Evolutionary conservation across 2,113 vertebrate genomes (phyloP).

Genomic region (Lagenorhynchus albirostris): DNA sequence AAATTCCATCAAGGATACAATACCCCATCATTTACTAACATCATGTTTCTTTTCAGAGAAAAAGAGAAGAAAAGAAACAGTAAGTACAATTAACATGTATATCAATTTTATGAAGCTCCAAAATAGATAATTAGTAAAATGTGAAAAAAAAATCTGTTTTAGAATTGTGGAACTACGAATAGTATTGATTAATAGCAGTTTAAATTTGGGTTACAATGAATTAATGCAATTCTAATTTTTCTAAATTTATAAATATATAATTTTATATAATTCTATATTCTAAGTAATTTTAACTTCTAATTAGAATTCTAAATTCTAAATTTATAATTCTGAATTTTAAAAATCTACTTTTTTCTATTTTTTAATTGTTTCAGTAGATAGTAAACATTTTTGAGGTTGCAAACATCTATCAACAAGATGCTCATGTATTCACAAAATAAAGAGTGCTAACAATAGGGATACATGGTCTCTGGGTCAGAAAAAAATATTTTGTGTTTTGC

Average conservation of each 20-base stretch:
- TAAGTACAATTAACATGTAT: not conserved
- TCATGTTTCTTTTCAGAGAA: not conserved
- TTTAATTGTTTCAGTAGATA: not conserved
- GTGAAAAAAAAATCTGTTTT: not conserved
- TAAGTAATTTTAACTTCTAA: not conserved
- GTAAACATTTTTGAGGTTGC: not conserved
- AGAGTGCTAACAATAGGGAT: not conserved
- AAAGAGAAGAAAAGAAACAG: not conserved
- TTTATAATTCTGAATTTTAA: not conserved
- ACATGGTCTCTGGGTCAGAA: not conserved
- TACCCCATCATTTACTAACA: not conserved
- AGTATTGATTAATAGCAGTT: not conserved
- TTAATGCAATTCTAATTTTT: not conserved
- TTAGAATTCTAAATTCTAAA: not conserved
- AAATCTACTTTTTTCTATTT: not conserved
- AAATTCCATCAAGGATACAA: not conserved
- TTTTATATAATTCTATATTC: not conserved
- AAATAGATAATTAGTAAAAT: not conserved
- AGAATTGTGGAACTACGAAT: not conserved
- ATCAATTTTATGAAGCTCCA: not conserved
- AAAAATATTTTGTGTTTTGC: not conserved
- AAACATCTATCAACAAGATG: not conserved
- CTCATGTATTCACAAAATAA: not conserved
- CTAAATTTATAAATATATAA: not conserved
- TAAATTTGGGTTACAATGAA: not conserved